These are phyloP conservation scores for Neogobius melanostomus DNA, from an alignment of 2,113 vertebrate genomes.

Conservation along the genomic window DNA sequence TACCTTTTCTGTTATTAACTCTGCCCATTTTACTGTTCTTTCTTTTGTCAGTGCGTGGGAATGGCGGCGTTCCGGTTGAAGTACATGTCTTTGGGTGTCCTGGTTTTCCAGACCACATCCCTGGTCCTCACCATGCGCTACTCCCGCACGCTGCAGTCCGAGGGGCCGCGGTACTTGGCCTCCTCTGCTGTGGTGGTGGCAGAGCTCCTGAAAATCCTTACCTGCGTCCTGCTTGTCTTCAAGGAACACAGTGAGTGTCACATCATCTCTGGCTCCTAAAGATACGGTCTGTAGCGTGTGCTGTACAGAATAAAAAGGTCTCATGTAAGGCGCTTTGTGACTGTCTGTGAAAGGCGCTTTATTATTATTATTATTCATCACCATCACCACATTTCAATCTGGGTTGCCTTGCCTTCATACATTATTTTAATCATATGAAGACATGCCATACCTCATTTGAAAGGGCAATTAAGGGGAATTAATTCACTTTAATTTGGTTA, in stretches of 20 bases:
- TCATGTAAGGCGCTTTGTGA: no score
- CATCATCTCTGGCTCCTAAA: not conserved
- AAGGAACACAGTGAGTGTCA: slow-evolving; percentile 92
- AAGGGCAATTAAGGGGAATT: no score
- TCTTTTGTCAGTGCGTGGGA: not conserved
- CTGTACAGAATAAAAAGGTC: no score
- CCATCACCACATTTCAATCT: no score
- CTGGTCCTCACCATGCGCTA: slow-evolving; percentile 97
- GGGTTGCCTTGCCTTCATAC: no score
- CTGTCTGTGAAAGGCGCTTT: no score
- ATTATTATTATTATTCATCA: no score
- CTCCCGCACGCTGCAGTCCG: slow-evolving; percentile 92
- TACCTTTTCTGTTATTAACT: not conserved
- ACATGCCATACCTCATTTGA: no score
- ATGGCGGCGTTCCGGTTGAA: slow-evolving; percentile 89
- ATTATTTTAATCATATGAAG: not conserved
- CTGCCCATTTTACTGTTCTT: not conserved
- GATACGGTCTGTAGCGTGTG: no score
- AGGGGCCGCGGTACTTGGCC: slow-evolving; percentile 94
- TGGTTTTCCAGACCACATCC: slow-evolving; percentile 97
- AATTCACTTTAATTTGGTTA: no score
- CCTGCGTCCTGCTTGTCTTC: slow-evolving; percentile 90
- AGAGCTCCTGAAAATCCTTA: slow-evolving; percentile 91
- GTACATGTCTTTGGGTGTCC: slow-evolving; percentile 93
- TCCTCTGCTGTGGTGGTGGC: slow-evolving; percentile 96